These are phyloP conservation scores for Chionodraco myersi DNA, from an alignment of 2,113 vertebrate genomes.

Conservation along the genomic window DNA sequence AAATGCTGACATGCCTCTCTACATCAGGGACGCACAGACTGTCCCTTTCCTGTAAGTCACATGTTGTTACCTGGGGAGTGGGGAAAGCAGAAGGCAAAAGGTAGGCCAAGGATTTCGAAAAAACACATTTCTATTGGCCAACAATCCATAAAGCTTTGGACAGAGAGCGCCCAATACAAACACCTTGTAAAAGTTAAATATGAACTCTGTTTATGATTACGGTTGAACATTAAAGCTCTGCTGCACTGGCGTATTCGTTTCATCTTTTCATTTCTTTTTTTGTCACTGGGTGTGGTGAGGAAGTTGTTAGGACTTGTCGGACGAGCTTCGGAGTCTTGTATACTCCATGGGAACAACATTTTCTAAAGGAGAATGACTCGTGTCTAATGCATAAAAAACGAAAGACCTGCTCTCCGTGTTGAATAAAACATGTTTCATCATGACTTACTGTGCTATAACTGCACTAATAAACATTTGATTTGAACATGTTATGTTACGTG, in stretches of 20 bases:
- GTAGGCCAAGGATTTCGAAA: not conserved
- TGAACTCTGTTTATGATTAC: conserved; percentile 7
- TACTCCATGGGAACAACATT: not conserved
- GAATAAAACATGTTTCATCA: not conserved
- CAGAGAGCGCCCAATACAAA: not conserved
- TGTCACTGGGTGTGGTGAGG: not conserved
- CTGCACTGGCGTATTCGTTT: not conserved
- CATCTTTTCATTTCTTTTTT: not conserved
- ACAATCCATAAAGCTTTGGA: not conserved
- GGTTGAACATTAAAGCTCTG: conserved; percentile 15
- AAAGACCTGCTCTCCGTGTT: not conserved
- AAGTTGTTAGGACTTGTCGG: not conserved
- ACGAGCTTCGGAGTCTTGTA: not conserved
- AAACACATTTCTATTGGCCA: not conserved
- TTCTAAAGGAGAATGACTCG: not conserved
- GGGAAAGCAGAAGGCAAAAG: not conserved
- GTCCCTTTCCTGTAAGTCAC: not conserved
- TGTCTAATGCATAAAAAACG: not conserved
- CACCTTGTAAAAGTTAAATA: conserved; percentile 38
- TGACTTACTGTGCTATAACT: not conserved
- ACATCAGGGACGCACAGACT: not conserved
- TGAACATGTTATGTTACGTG: not conserved
- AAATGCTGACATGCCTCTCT: not conserved
- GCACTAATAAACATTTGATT: too few relatives aligned
- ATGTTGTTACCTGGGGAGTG: not conserved